Evolutionary conservation across 2,113 vertebrate genomes (phyloP).

Genomic region (Conger conger): DNA sequence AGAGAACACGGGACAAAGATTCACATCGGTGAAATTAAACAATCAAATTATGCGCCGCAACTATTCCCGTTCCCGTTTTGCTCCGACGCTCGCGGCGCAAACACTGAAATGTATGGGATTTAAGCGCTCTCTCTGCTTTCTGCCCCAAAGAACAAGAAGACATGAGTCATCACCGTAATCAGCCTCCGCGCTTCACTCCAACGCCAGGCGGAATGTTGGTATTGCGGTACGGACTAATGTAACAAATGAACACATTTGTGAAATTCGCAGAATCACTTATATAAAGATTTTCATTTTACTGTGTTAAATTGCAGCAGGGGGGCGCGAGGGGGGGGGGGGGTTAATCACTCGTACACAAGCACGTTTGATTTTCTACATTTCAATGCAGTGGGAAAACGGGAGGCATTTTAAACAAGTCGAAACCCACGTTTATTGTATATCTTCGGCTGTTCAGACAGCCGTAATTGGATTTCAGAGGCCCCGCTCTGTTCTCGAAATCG

Average conservation of each 20-base stretch:
- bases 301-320: too few relatives aligned
- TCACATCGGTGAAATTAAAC: too few relatives aligned
- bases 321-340: too few relatives aligned
- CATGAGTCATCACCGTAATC: too few relatives aligned
- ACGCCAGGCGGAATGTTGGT: too few relatives aligned
- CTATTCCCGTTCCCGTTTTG: neutral
- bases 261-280: neutral
- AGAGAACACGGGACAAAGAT: neutral
- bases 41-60: too few relatives aligned
- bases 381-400: slow-evolving; percentile 48
- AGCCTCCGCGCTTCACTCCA: too few relatives aligned
- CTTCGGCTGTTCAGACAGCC: slow-evolving; percentile 39
- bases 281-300: neutral
- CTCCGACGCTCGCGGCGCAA: neutral
- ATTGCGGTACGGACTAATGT: too few relatives aligned
- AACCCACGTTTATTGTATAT: slow-evolving; percentile 26
- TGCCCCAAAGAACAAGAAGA: too few relatives aligned
- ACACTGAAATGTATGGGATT: neutral
- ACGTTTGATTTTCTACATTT: neutral
- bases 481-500: slow-evolving; percentile 44
- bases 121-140: too few relatives aligned
- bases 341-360: neutral
- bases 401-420: slow-evolving; percentile 46
- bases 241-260: too few relatives aligned
- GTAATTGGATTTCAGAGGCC: slow-evolving; percentile 46